Evolutionary conservation across 2,113 vertebrate genomes (phyloP).

Genomic region (Dolichallabes microphthalmus): DNA sequence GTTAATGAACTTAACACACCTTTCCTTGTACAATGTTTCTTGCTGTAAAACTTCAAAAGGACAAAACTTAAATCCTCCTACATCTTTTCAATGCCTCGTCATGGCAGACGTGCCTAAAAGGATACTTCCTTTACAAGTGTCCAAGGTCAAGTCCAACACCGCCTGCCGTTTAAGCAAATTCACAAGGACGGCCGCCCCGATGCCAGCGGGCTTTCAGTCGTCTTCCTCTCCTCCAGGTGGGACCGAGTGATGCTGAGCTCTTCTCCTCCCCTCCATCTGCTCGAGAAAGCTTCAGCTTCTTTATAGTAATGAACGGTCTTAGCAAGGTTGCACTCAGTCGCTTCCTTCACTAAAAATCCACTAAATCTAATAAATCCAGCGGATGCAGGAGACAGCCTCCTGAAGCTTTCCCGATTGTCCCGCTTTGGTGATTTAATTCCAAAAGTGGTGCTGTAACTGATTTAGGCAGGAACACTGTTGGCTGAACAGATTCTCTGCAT

Average conservation of each 20-base stretch:
- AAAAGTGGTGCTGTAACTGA: neutral
- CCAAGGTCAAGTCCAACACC: conserved; percentile 64
- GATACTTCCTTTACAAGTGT: conserved; percentile 49
- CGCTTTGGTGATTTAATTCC: neutral
- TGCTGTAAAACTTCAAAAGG: neutral
- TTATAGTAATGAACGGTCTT: conserved; percentile 76
- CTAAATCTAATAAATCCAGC: neutral
- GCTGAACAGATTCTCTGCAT: neutral
- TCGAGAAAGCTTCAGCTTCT: conserved; percentile 67
- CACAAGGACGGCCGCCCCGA: conserved; percentile 65
- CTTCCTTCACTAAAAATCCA: conserved; percentile 60
- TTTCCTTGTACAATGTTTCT: neutral
- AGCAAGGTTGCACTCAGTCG: conserved; percentile 70
- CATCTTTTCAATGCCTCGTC: neutral
- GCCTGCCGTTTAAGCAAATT: conserved; percentile 67
- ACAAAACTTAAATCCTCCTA: neutral
- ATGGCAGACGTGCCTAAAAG: conserved; percentile 48
- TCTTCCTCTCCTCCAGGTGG: conserved; percentile 56
- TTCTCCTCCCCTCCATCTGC: conserved; percentile 76
- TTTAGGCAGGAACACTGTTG: neutral
- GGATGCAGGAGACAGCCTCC: neutral
- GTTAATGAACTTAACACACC: neutral
- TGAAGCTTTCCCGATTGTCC: neutral
- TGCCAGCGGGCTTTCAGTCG: conserved; percentile 45
- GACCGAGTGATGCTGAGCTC: conserved; percentile 57